Evolutionary conservation across 2,113 vertebrate genomes (phyloP), one percentile per base, ranked within the genome.

Genomic region (Elephas maximus): DNA sequence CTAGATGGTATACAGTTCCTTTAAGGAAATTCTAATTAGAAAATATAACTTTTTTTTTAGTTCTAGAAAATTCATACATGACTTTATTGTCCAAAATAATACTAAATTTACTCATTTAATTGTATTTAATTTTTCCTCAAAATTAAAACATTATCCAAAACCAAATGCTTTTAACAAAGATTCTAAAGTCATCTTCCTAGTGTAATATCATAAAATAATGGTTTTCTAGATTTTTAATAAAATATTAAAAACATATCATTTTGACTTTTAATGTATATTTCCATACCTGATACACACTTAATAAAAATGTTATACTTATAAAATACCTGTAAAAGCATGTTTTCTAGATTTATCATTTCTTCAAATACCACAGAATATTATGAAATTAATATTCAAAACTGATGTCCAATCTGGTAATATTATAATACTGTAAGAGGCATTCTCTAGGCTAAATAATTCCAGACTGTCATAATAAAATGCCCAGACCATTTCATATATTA

Each of bases 1-100:
- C 95, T 97, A 97, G 96, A 95, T 97, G 94, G 89, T 98, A 97
- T 97, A 63, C 26, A 88, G 67, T 83, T 94, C 44, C 80, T 96
- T 96, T 93, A 93, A 96, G 82, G 95, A 94, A 96, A 86, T 94
- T 48, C 79, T 62, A 57, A 96, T 90, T 73, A 45, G 44, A 4
- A 62, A 84, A 77, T 80, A 4, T 21, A 84, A 74, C 62, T 69
- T 71, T 6, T n/a, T 33, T 33, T 71, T 71, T 33, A 18, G 67
- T 71, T 33, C 12, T 71, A 71, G 67, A 71, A 71, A n/a, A 18
- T 28, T n/a, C 67, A 71, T 71, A 33, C 88, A 62, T 79, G 37
- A 63, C 4, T 89, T 88, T 30, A 30, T 44, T 90, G 6, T 79
- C 15, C 15, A 69, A 18, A 76, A 1, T 21, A 48, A 45, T 62